Evolutionary conservation across 2,888 invertebrate genomes (phyloP).

Genomic region (Tetragnatha montana): DNA sequence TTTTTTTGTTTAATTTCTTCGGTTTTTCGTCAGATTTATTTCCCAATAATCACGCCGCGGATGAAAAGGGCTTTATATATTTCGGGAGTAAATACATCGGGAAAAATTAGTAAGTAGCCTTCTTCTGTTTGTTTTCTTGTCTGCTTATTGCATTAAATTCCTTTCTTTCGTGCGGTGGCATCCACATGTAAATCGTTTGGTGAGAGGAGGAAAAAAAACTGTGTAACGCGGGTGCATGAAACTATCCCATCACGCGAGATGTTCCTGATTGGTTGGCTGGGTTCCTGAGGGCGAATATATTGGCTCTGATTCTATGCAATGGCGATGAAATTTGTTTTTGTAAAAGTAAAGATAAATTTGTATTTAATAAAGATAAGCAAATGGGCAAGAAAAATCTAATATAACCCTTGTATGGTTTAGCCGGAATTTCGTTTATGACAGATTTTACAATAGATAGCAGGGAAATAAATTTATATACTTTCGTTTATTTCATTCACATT

Average conservation of each 20-base stretch:
- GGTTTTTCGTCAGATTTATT: conserved; percentile 50
- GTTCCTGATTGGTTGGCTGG: not conserved
- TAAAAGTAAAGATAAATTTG: not conserved
- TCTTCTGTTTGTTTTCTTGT: not conserved
- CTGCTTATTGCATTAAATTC: not conserved
- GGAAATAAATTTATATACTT: too few species aligned
- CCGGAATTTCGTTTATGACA: too few species aligned
- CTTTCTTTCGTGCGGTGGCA: not conserved
- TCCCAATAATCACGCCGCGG: conserved; percentile 36
- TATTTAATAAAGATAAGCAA: too few species aligned
- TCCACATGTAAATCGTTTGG: not conserved
- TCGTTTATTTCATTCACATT: too few species aligned
- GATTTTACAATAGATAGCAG: too few species aligned
- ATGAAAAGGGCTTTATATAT: conserved; percentile 21
- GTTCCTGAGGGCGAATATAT: not conserved
- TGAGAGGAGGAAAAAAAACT: not conserved
- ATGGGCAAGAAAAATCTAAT: too few species aligned
- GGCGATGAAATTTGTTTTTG: not conserved
- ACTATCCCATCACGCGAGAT: conserved; percentile 35
- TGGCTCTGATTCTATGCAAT: not conserved
- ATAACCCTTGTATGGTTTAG: too few species aligned
- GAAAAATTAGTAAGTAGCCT: conserved; percentile 23
- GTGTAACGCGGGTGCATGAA: conserved; percentile 7
- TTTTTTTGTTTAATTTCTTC: conserved; percentile 6
- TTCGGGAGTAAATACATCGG: conserved; percentile 22